These are phyloP conservation scores for Sclerurus mexicanus DNA, from an alignment of 2,113 vertebrate genomes.

Conservation along the genomic window DNA sequence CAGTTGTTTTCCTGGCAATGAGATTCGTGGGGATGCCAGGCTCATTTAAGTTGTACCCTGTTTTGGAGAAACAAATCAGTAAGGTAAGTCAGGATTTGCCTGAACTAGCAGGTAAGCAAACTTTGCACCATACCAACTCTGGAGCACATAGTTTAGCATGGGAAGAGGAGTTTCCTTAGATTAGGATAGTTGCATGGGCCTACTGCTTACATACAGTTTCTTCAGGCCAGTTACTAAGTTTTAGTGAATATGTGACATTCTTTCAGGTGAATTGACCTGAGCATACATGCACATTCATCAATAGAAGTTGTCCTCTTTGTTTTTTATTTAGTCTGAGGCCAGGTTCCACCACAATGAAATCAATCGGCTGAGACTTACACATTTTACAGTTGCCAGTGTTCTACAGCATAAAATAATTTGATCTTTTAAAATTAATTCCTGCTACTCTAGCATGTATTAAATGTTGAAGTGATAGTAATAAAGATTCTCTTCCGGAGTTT, in stretches of 20 bases:
- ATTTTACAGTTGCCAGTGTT: neutral
- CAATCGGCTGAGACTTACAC: neutral
- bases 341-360: neutral
- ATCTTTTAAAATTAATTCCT: neutral
- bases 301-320: neutral
- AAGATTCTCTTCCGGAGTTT: neutral
- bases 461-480: neutral
- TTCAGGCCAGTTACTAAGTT: neutral
- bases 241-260: neutral
- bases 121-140: neutral
- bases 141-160: neutral
- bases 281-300: neutral
- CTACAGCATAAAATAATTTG: neutral
- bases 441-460: neutral
- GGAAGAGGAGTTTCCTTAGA: neutral
- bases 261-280: neutral
- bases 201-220: neutral
- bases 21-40: neutral
- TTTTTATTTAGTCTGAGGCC: neutral
- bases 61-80: neutral
- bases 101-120: neutral
- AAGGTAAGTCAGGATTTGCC: neutral
- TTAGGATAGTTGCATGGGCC: neutral
- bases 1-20: neutral
- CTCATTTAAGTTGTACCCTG: neutral